Evolutionary conservation across 2,888 invertebrate genomes (phyloP).

Genomic region (Chesias legatella): DNA sequence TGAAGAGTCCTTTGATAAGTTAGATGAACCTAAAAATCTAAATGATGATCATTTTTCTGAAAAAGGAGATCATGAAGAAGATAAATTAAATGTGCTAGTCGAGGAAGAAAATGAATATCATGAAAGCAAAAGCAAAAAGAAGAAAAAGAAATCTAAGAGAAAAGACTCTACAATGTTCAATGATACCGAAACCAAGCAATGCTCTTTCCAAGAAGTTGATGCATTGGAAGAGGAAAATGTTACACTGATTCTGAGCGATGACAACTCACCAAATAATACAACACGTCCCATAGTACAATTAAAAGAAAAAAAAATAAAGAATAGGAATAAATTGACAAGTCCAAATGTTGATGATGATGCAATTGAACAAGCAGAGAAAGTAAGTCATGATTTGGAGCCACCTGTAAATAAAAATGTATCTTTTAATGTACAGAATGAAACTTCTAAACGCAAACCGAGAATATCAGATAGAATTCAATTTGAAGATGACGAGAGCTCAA

Average conservation of each 20-base stretch:
- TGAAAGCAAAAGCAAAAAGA: constrained; percentile 30
- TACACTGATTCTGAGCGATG: no score
- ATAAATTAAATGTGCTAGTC: constrained; percentile 5
- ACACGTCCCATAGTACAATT: not conserved
- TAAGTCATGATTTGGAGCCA: not conserved
- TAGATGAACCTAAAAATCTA: constrained; percentile 1
- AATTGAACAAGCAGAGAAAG: not conserved
- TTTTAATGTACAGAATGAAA: not conserved
- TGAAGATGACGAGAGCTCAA: constrained; percentile 48
- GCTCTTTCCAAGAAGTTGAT: not conserved
- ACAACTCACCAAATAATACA: no score
- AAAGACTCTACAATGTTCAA: constrained; percentile 13
- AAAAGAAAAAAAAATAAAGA: not conserved
- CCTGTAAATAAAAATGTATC: constrained; percentile 1
- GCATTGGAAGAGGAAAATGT: no score
- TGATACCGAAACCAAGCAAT: not conserved
- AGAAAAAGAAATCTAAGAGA: constrained; percentile 34
- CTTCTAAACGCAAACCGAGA: constrained; percentile 19
- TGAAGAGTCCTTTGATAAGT: constrained; percentile 1
- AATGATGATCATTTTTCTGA: constrained; percentile 14
- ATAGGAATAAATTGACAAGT: not conserved
- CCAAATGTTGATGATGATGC: not conserved
- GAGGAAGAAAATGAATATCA: constrained; percentile 17
- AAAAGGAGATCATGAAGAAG: constrained; percentile 18
- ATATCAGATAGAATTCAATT: constrained; percentile 54